These are phyloP conservation scores for Haemorhous mexicanus DNA, from an alignment of 2,113 vertebrate species.

Conservation along the genomic window DNA sequence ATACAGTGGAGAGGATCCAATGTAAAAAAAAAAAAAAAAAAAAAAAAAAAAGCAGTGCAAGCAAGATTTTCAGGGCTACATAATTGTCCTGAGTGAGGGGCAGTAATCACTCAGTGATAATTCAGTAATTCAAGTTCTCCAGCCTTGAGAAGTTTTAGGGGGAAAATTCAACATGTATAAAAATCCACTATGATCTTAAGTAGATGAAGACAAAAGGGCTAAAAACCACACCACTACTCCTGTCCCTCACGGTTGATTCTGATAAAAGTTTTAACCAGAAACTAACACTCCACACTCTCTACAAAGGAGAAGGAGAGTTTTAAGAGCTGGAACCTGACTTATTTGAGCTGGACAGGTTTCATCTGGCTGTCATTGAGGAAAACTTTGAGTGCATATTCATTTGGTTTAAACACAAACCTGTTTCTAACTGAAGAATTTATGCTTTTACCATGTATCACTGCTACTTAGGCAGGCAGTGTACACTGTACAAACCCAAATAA, in stretches of 20 bases:
- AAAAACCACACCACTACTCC: neutral
- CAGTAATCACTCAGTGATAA: neutral
- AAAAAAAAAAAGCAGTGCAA: neutral
- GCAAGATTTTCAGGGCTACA: neutral
- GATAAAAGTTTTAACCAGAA: neutral
- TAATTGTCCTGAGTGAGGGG: neutral
- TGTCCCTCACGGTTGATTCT: neutral
- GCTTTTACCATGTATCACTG: neutral
- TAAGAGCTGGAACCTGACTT: neutral
- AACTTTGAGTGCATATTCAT: neutral
- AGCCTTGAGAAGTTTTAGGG: neutral
- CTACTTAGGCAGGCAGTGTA: neutral
- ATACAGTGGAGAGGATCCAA: neutral
- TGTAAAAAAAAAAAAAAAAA: neutral
- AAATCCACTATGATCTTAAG: neutral
- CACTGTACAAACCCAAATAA: conserved; percentile 24
- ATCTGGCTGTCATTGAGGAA: neutral
- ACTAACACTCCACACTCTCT: neutral
- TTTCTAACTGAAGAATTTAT: neutral
- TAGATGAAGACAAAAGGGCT: neutral
- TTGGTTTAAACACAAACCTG: neutral
- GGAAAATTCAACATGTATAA: neutral
- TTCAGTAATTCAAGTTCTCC: neutral
- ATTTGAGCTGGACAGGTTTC: neutral
- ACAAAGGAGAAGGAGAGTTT: neutral